Evolutionary conservation across 2,797 vertebrate species (phyloP).

Genomic region (Tragopan temminckii): DNA sequence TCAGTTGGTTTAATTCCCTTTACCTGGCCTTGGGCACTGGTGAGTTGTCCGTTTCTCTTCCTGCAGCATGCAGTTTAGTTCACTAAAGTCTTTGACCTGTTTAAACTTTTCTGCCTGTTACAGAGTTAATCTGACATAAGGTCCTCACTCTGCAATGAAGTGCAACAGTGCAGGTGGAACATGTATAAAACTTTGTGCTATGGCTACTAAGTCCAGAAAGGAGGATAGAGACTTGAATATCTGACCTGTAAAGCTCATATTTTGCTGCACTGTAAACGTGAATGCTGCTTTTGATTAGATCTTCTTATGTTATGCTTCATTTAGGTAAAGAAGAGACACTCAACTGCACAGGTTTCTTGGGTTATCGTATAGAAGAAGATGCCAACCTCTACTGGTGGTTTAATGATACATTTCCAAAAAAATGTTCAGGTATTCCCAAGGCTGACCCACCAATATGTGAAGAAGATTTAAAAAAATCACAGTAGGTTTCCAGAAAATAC

Average conservation of each 20-base stretch:
- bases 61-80: neutral
- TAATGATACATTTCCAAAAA: neutral
- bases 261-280: neutral
- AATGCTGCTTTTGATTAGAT: neutral
- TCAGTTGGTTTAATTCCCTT: neutral
- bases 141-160: neutral
- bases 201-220: accelerated
- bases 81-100: neutral
- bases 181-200: accelerated
- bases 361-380: slow-evolving; percentile 39
- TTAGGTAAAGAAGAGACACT: slow-evolving; percentile 78
- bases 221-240: neutral
- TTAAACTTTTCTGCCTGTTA: neutral
- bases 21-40: neutral
- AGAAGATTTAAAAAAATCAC: slow-evolving; percentile 14
- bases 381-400: slow-evolving; percentile 70
- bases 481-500: slow-evolving; percentile 31
- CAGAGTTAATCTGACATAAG: neutral
- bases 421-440: slow-evolving; percentile 24
- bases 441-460: slow-evolving; percentile 13
- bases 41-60: neutral
- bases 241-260: neutral
- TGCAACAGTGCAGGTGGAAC: neutral
- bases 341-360: slow-evolving; percentile 78
- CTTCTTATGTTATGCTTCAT: slow-evolving; percentile 6